Evolutionary conservation across 2,797 vertebrate species (phyloP).

Genomic region (Peromyscus melanophrys): DNA sequence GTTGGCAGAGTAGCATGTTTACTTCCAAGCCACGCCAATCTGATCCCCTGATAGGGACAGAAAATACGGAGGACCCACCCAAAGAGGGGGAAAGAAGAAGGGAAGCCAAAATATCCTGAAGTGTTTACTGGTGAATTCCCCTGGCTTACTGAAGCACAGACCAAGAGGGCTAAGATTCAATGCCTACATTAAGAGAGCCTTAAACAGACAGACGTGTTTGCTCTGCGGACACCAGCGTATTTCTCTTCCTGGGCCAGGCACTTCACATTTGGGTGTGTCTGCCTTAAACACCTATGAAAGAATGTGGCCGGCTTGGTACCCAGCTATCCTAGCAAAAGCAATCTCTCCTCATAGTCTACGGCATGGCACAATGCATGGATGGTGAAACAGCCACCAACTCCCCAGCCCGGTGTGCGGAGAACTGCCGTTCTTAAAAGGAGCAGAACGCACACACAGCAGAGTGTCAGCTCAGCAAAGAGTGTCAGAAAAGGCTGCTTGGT

Average conservation of each 20-base stretch:
- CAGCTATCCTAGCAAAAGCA: constrained; percentile 36
- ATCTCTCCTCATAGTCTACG: not conserved
- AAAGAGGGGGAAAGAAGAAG: not conserved
- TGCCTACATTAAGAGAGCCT: not conserved
- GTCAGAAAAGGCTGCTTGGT: not conserved
- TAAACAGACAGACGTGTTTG: constrained; percentile 60
- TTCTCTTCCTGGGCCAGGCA: constrained; percentile 47
- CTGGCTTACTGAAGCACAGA: not conserved
- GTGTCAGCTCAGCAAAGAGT: not conserved
- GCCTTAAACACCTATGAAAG: constrained; percentile 64
- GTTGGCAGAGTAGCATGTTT: constrained; percentile 73
- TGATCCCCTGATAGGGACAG: constrained; percentile 32
- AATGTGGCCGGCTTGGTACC: constrained; percentile 68
- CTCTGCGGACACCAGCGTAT: constrained; percentile 52
- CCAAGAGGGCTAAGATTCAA: not conserved
- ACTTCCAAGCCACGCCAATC: constrained; percentile 59
- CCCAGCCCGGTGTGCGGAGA: fast-evolving
- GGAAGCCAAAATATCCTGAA: not conserved
- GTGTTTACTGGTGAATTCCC: not conserved
- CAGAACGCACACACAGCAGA: not conserved
- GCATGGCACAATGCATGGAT: not conserved
- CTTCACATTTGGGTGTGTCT: constrained; percentile 67
- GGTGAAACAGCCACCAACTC: not conserved
- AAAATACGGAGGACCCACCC: constrained; percentile 6
- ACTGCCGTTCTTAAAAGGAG: not conserved